Conservation (phyloP, 2,113 vertebrate species). For the Bos indicus region DNA sequence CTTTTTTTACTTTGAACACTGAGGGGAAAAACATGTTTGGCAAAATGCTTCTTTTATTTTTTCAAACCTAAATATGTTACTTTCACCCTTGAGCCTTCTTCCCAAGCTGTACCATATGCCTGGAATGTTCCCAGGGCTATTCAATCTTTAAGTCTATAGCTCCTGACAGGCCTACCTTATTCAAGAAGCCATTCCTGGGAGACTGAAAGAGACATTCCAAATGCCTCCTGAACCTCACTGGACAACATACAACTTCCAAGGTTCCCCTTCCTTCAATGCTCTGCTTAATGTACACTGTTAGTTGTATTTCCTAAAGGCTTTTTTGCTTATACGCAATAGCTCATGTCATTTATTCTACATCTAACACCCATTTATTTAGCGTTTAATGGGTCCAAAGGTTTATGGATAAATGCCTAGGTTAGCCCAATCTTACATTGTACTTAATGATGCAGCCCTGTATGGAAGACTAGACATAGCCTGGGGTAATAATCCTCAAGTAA, state of each 20-base stretch:
- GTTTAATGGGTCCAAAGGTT: conserved; percentile 24
- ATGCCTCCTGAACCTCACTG: not conserved
- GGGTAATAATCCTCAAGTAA: not conserved
- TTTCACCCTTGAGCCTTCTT: conserved; percentile 58
- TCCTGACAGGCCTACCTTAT: conserved; percentile 33
- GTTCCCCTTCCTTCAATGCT: not conserved
- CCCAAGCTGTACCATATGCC: conserved; percentile 30
- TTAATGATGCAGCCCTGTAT: not conserved
- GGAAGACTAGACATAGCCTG: not conserved
- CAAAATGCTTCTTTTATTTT: conserved; percentile 26
- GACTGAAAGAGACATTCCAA: conserved; percentile 27
- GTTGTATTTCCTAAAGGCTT: not conserved
- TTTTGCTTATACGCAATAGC: not conserved
- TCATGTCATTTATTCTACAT: conserved; percentile 22
- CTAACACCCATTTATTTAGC: not conserved
- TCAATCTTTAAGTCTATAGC: not conserved
- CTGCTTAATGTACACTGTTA: not conserved
- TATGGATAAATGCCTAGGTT: conserved; percentile 21
- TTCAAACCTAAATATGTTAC: conserved; percentile 52
- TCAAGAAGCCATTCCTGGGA: not conserved
- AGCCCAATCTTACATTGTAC: not conserved
- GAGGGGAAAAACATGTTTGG: conserved; percentile 68
- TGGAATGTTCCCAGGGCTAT: conserved; percentile 40
- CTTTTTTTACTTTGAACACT: conserved; percentile 63
- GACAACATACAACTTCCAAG: conserved; percentile 34